These are phyloP conservation scores for Cabera pusaria DNA, from an alignment of 2,888 invertebrate species.

Conservation along the genomic window DNA sequence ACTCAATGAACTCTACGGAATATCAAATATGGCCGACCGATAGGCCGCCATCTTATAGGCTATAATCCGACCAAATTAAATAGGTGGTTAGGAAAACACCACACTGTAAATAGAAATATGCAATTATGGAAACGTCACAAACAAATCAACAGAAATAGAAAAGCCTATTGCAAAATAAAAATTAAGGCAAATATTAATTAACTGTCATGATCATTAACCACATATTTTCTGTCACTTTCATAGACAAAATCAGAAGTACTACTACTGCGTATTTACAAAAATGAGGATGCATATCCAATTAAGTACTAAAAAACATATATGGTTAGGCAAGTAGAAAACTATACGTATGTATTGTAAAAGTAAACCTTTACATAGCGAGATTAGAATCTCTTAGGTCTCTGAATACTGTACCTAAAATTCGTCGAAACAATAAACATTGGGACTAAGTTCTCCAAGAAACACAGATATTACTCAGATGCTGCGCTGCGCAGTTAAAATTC, in stretches of 20 bases:
- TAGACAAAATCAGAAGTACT: no score
- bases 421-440: constrained; percentile 76
- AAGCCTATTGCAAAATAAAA: no score
- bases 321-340: constrained; percentile 9
- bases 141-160: constrained; percentile 9
- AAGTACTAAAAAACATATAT: constrained; percentile 1
- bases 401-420: constrained; percentile 80
- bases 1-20: constrained; percentile 33
- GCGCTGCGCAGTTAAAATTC: constrained; percentile 66
- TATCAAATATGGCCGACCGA: constrained; percentile 34
- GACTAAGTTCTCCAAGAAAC: constrained; percentile 66
- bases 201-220: no score
- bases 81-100: constrained; percentile 29
- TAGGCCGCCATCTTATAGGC: constrained; percentile 54
- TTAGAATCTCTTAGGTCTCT: constrained; percentile 41
- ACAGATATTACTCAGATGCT: constrained; percentile 57
- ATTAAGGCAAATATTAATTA: no score
- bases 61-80: constrained; percentile 58
- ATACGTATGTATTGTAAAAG: constrained; percentile 20
- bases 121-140: constrained; percentile 8
- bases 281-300: background rate
- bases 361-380: constrained; percentile 40
- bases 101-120: constrained; percentile 22
- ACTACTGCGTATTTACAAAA: constrained; percentile 4
- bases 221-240: constrained; percentile 8